Evolutionary conservation across 2,113 vertebrate genomes (phyloP).

Genomic region (Nanorana parkeri): DNA sequence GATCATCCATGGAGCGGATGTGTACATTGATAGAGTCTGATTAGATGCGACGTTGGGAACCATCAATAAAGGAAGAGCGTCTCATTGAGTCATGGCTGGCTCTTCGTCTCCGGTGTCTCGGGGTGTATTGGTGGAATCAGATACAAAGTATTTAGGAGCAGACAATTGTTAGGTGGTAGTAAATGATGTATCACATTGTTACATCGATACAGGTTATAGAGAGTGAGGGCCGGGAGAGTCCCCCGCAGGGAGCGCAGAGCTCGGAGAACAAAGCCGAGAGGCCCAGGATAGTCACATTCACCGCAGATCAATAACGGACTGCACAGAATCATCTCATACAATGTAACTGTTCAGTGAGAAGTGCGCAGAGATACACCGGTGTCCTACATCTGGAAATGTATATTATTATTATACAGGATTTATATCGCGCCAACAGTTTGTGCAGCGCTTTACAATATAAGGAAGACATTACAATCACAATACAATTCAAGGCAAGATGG

Average conservation of each 20-base stretch:
- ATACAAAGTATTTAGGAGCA: neutral
- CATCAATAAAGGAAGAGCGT: neutral
- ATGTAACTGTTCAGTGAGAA: neutral
- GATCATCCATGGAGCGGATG: neutral
- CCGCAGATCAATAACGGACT: neutral
- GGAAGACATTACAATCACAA: too few relatives aligned
- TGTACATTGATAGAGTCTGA: neutral
- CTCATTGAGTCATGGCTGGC: neutral
- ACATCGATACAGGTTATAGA: neutral
- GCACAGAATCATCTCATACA: neutral
- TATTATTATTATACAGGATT: too few relatives aligned
- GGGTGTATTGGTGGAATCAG: neutral
- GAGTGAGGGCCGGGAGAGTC: too few relatives aligned
- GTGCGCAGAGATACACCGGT: neutral
- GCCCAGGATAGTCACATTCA: neutral
- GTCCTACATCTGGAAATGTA: neutral
- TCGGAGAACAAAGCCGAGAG: neutral
- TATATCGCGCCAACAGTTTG: too few relatives aligned
- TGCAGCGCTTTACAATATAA: too few relatives aligned
- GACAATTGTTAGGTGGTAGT: neutral
- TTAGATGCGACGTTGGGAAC: neutral
- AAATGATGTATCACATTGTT: neutral
- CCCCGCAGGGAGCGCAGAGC: neutral
- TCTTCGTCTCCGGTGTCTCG: neutral
- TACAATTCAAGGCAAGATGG: too few relatives aligned